Evolutionary conservation across 35 echinoderm and acorn worm species (phyloP).

Genomic region (Anneissia japonica): DNA sequence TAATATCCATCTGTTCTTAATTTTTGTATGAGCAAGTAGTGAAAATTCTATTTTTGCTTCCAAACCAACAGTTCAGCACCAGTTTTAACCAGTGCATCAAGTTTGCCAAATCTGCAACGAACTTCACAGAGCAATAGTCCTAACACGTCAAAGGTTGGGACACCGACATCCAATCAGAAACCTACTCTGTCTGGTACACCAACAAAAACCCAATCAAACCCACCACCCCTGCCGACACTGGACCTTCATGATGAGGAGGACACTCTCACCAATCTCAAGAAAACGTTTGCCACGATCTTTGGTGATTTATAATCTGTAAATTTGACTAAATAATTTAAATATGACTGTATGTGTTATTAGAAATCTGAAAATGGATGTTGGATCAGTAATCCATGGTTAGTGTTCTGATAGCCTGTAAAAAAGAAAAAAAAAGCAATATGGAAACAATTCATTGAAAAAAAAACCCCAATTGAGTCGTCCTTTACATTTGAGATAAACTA

Average conservation of each 20-base stretch:
- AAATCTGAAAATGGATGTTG: no score
- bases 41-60: neutral
- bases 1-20: constrained; percentile 2
- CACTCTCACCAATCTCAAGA: constrained; percentile 95
- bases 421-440: no score
- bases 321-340: no score
- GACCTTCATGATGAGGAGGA: constrained; percentile 91
- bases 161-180: constrained; percentile 43
- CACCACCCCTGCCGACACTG: constrained; percentile 42
- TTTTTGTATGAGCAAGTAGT: no score
- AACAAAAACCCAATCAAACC: neutral
- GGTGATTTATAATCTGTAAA: constrained; percentile 54
- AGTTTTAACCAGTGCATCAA: constrained; percentile 3
- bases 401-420: no score
- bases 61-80: constrained; percentile 1
- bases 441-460: no score
- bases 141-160: constrained; percentile 22
- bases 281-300: constrained; percentile 94
- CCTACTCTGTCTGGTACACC: constrained; percentile 29
- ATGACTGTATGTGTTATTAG: no score
- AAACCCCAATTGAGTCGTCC: no score
- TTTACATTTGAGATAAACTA: no score
- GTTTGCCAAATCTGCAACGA: constrained; percentile 36
- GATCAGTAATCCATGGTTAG: no score
- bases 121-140: constrained; percentile 51